Evolutionary conservation across 2,113 vertebrate genomes (phyloP), one percentile per base, ranked within the genome.

Genomic region (Helogale parvula): DNA sequence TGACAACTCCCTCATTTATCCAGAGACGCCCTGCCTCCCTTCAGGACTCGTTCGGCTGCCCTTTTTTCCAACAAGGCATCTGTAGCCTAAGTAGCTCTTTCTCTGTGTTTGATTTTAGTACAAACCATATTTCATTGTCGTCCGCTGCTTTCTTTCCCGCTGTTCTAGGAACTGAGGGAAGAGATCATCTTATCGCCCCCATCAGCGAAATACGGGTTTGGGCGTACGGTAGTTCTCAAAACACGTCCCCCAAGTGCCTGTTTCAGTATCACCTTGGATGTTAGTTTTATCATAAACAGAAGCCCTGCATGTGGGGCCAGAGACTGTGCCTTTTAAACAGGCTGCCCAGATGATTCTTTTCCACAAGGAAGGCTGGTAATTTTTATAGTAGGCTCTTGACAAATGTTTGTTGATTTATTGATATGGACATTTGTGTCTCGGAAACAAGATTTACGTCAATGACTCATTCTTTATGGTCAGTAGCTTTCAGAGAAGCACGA

Each of bases 381-480:
- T 86, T 79, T 92, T 89, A 81, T 3, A 3, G 10, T 8, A 57
- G 79, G 41, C 60, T 91, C 71, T 86, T 89, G 66, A 95, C 11
- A 96, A 60, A 91, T 72, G 38, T 63, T 85, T 74, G 25, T 19
- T 68, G 60, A 95, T 85, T 97, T 93, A 94, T 8, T 79, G 52
- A 74, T 47, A 77, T 4, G 86, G 71, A 77, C n/a, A 41, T 94
- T 77, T 85, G 60, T 41, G 41, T 85, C 63, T 80, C 63, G 52
- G 88, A 89, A 96, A 88, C 23, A 77, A 91, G 93, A 93, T 47
- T 95, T 77, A 82, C 72, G 79, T 97, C 57, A 89, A 7, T 72
- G 60, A 88, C 29, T 97, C 77, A 93, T 77, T 96, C 54, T 76
- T 93, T 94, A 88, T 47, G 82, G 92, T 91, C 87, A 85, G 23